Percentiles rank a stretch among this genome's conserved stretches.
Evolutionary conservation across 1,140 invertebrate species (phyloP).

Genomic region (Bombus difficillimus): DNA sequence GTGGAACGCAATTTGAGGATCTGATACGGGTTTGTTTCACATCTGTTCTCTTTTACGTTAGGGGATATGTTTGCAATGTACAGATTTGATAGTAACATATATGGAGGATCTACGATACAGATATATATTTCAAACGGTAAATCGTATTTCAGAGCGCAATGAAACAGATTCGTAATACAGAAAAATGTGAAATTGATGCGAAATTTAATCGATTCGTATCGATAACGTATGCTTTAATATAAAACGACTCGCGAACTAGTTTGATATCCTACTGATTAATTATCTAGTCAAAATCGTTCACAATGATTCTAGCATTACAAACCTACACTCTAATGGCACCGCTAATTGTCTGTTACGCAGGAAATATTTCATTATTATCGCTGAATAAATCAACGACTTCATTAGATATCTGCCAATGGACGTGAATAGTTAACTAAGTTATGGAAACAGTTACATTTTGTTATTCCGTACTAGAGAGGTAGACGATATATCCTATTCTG

Average conservation of each 20-base stretch:
- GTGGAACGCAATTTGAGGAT: not conserved
- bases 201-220: not conserved
- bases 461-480: not conserved
- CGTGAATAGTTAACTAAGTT: not conserved
- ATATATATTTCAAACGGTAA: not conserved
- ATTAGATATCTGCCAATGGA: not conserved
- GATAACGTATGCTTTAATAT: constrained; percentile 11
- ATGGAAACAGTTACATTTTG: not conserved
- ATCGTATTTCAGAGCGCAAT: constrained; percentile 10
- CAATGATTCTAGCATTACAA: constrained; percentile 18
- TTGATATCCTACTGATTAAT: not conserved
- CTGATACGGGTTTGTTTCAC: not conserved
- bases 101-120: no score
- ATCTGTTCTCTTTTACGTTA: not conserved
- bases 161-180: not conserved
- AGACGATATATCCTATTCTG: not conserved
- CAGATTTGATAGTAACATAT: not conserved
- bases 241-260: constrained; percentile 4
- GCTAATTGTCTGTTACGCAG: not conserved
- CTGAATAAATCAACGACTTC: not conserved
- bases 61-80: not conserved
- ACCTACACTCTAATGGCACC: not conserved
- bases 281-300: not conserved
- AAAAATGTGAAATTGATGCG: constrained; percentile 1
- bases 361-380: constrained; percentile 1